Evolutionary conservation across 2,888 invertebrate genomes (phyloP), one percentile per base, ranked within the genome.

Genomic region (Rhamphomyia laevipes): DNA sequence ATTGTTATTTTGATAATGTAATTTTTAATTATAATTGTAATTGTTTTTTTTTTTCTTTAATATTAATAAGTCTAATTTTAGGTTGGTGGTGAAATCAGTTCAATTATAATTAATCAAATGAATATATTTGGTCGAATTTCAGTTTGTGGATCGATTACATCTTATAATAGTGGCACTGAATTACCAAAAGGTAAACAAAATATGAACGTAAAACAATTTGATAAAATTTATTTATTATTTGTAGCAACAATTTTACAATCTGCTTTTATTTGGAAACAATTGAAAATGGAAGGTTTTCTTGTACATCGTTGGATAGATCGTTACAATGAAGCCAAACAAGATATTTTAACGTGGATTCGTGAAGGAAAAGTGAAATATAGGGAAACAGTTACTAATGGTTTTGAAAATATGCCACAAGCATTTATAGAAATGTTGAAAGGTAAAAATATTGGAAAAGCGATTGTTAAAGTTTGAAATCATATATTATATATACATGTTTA

Each of bases 1-100:
- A 86, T 61, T 81, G 83, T 60, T 86, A 82, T 60, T 86, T 85
- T 61, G 86, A 86, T 63, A 86, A 86, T 64, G 86, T 82, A 67
- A 18, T 3, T 41, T 40, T 43, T 18, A 35, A 15, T 41, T 45
- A 27, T 21, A 15, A 30, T 11, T 11, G n/a, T 2, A 17, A 3
- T 42, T 42, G 4, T 21, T 7, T 18, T 42, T 23, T 12, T 18
- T 21, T 21, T n/a, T n/a, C n/a, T n/a, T n/a, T n/a, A n/a, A n/a
- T n/a, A n/a, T n/a, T 21, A n/a, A 17, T 23, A n/a, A 3, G 13
- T 44, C 40, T 47, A 16, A 40, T 50, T 49, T 40, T 46, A 57
- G 57, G 78, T 84, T 18, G 83, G 83, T 6, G 84, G 83, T 2
- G 77, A 78, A 55, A 71, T 82, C 9, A 78, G 80, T 41, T 74